Evolutionary conservation across 1,140 invertebrate species (phyloP).

Genomic region (Pteromalus puparum): DNA sequence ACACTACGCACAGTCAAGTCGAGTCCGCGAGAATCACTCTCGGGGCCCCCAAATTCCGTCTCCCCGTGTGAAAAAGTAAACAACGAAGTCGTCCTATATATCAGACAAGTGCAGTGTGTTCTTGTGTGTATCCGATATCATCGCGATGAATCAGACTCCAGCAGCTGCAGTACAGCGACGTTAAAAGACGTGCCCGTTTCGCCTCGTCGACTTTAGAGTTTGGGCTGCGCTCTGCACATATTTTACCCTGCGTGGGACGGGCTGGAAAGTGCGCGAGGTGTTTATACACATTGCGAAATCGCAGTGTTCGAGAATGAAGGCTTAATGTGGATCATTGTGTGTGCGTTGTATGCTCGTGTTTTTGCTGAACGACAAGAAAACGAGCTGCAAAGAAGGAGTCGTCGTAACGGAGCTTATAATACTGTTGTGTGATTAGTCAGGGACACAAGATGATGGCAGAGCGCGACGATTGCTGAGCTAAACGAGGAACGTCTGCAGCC

Average conservation of each 20-base stretch:
- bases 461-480: slow-evolving; percentile 14
- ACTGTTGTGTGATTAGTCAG: not conserved
- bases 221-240: not conserved
- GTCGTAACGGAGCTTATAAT: too few relatives aligned
- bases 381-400: not conserved
- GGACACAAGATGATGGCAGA: slow-evolving; percentile 12
- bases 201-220: not conserved
- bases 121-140: not conserved
- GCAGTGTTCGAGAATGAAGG: not conserved
- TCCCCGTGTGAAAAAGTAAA: not conserved
- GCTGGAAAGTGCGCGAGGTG: not conserved
- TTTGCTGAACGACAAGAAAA: not conserved
- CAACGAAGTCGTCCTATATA: not conserved
- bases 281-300: not conserved
- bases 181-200: not conserved
- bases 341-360: not conserved
- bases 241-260: not conserved
- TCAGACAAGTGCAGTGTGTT: too few relatives aligned
- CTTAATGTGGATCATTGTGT: not conserved
- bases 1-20: too few relatives aligned
- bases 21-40: not conserved
- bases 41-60: not conserved
- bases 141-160: too few relatives aligned
- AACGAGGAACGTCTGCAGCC: not conserved
- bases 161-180: too few relatives aligned